Evolutionary conservation across 2,888 invertebrate species (phyloP), one percentile per base, ranked within the genome.

Genomic region (Tenthredo amoena): DNA sequence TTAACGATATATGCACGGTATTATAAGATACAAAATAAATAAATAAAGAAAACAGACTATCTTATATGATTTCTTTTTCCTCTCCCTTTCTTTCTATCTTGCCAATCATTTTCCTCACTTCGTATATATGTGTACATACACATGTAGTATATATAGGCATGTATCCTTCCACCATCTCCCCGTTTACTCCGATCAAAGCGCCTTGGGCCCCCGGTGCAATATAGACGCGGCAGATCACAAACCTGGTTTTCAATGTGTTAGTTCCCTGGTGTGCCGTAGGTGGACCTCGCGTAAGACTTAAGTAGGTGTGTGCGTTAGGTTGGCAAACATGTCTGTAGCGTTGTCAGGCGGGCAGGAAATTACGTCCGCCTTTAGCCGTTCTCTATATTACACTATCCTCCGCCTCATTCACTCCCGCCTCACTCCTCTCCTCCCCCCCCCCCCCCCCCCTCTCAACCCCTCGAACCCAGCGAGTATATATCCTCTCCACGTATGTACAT

Each of bases 281-380:
- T 65, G 50, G 71, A 47, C 68, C 47, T 58, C 58, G 81, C 21
- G 58, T 62, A 81, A 81, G 81, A 81, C 81, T 81, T 81, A 37
- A 81, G 92, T 91, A 92, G 91, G 92, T 84, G 58, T 77, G 81
- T 55, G 85, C 34, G 89, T 91, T 91, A 90, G 87, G 91, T 89
- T 92, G 89, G 93, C 92, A 93, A 93, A 93, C 93, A 93, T 92
- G 92, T 92, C 93, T 93, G 92, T 90, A 90, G 89, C 91, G 90
- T 90, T 90, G 91, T 91, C 91, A 91, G 93, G 91, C 92, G 92
- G 93, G 91, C 93, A 93, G 93, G 93, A 93, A 93, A 93, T 93
- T 93, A 93, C 93, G 92, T 92, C 91, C 92, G 93, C 93, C 92
- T 93, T 93, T 93, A 92, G 93, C 91, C 89, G 90, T 89, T 91